Base-by-base conservation (phyloP, 2,888 invertebrate genomes). In the Aphrophora alni region DNA sequence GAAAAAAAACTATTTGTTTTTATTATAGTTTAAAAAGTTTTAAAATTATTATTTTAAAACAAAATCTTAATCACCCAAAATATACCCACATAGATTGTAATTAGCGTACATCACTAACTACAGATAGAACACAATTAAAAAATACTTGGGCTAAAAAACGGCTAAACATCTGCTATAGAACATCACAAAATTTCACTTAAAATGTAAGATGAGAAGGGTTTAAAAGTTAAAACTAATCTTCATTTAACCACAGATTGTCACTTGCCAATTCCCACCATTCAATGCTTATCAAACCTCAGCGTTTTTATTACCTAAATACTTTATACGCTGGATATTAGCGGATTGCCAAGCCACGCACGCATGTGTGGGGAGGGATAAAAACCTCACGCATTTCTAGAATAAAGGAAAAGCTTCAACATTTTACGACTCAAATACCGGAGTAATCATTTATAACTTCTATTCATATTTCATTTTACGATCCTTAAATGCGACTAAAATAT, bases 401-500 rank as follows among this genome's bases (percentile, higher is more conserved):
- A 59, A 59, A 59, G 59, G 59, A 59, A 59, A 21, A n/a, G 21
- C 21, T 59, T 59, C 59, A 21, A 59, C 59, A n/a, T 59, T 59
- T 59, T 59, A 59, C 59, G 59, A 59, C 21, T 10, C 21, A 51
- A 25, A 72, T 72, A 72, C 78, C 68, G 68, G 38, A 79, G 21
- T 72, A 79, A 79, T 79, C 59, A 79, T 79, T 73, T 78, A 38
- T 73, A 51, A 59, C 28, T 51, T 74, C 68, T 79, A 79, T 79
- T 74, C 74, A 79, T 79, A 73, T 74, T 26, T 24, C 38, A 26
- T 68, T 79, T 79, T 79, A 79, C 74, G 78, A 74, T 25, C 69
- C 26, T 73, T 79, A 79, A 79, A 74, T 79, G 68, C 74, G 28
- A 79, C 74, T 79, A 74, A 73, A 79, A 73, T 79, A 79, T 79